Base-by-base conservation (phyloP, 2,113 vertebrate genomes). In the Eonycteris spelaea region DNA sequence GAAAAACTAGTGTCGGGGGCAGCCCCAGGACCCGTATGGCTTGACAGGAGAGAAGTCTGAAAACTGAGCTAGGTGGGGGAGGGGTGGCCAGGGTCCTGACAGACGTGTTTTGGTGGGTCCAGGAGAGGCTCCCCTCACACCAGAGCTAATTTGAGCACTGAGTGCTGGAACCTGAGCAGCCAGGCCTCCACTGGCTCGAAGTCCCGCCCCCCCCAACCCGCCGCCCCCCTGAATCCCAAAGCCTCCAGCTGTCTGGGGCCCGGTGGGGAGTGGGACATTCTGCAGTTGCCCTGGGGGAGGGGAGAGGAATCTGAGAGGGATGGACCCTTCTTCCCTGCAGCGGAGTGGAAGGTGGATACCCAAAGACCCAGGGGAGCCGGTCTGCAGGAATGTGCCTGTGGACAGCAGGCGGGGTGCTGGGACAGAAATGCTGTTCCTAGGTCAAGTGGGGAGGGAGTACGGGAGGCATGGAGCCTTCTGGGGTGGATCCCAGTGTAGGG, bases 1-100 rank as follows among this genome's bases (percentile, higher is more conserved):
- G 24, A 85, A 19, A 55, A 38, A n/a, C 19, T 13, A 43, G 30
- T 18, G 16, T 33, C 59, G 3, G 26, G 61, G 38, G 21, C 1
- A 0, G 74, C 12, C 48, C 1, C 13, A 2, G 57, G 65, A 33
- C 18, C 10, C 74, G 0, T 10, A 6, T 2, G 21, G 22, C 51
- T 77, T 35, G 59, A 45, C 51, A 26, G 85, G 24, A 73, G 40
- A 38, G 61, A 40, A 15, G 26, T 19, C 38, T 86, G 91, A 79
- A 78, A 91, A 63, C 43, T 55, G 71, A 70, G 14, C 71, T 6
- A 51, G 26, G 15, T 2, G 4, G 24, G n/a, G 48, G 30, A 9
- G 24, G 48, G 51, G 40, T 3, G 2, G 40, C 26, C 19, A 13
- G 45, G 84, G 57, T 63, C 67, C 33, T 57, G 77, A 53, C 45